phyloP scores from a whole-genome alignment of 2,797 vertebrate genomes.

The Oreochromis mossambicus region DNA sequence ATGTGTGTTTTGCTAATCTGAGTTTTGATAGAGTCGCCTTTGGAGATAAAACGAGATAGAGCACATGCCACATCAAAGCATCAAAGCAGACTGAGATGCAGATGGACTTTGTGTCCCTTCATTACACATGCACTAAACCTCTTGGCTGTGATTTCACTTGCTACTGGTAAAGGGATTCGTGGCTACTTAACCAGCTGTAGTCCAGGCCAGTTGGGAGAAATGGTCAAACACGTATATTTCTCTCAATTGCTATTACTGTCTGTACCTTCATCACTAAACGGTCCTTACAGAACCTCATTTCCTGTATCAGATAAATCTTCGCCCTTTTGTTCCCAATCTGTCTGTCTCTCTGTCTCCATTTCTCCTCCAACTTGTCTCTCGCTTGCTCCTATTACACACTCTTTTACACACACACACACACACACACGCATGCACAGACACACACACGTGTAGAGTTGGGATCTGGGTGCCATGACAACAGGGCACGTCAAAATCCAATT shows the following conservation, averaged over 20 bases:
- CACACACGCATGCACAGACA: constrained; percentile 10
- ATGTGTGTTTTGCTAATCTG: constrained; percentile 37
- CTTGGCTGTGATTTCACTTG: constrained; percentile 63
- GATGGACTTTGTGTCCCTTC: constrained; percentile 69
- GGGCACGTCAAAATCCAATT: constrained; percentile 78
- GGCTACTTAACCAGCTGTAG: constrained; percentile 69
- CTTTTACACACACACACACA: not conserved
- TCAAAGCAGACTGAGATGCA: constrained; percentile 67
- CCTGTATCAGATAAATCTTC: constrained; percentile 36
- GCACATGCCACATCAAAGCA: constrained; percentile 57
- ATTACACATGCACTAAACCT: constrained; percentile 69
- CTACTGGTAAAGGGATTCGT: constrained; percentile 48
- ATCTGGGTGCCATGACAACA: constrained; percentile 79
- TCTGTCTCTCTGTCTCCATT: constrained; percentile 2
- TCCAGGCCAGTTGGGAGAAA: constrained; percentile 47
- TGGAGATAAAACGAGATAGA: constrained; percentile 44
- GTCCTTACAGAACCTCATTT: constrained; percentile 55
- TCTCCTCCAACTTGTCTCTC: not conserved
- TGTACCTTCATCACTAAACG: constrained; percentile 31
- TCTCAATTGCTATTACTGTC: constrained; percentile 47
- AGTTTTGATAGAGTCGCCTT: constrained; percentile 33
- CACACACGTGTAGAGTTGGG: constrained; percentile 59
- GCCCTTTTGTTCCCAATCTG: constrained; percentile 8
- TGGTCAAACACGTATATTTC: constrained; percentile 53
- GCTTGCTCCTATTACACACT: not conserved